phyloP scores from a whole-genome alignment of 2,797 vertebrate species.

The Chiloscyllium punctatum region DNA sequence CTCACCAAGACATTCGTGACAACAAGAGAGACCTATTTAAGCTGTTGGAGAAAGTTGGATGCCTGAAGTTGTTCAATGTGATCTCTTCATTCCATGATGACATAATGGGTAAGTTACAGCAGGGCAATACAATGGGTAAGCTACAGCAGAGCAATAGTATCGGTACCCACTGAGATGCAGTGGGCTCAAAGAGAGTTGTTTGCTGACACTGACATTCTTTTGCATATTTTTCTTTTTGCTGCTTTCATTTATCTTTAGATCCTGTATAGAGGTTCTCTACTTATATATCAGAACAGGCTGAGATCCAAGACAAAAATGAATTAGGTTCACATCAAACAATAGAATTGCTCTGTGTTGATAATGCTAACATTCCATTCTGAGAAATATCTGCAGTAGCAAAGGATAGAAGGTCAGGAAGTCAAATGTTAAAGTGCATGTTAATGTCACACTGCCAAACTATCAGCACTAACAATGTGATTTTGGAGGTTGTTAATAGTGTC shows the following conservation, averaged over 20 bases:
- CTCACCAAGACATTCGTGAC: background rate
- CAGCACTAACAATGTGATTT: background rate
- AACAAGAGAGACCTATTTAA: background rate
- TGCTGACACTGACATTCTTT: background rate
- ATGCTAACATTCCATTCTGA: background rate
- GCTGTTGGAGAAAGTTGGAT: background rate
- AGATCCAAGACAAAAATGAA: background rate
- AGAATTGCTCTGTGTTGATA: background rate
- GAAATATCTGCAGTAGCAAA: background rate
- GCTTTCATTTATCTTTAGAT: background rate
- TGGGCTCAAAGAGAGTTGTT: no score
- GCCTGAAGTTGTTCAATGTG: background rate
- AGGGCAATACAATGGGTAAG: background rate
- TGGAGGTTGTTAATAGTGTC: background rate
- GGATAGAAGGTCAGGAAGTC: background rate
- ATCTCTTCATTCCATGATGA: background rate
- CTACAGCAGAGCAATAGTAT: background rate
- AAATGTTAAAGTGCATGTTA: no score
- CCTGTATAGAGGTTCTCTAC: background rate
- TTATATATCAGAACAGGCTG: background rate
- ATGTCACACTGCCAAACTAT: no score
- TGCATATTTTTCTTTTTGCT: background rate
- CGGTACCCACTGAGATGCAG: background rate
- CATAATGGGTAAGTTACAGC: background rate
- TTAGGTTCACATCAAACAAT: background rate